Percentiles rank a stretch among this genome's conserved stretches.
phyloP scores from a whole-genome alignment of 2,888 invertebrate genomes.

The Cephus pulcher region DNA sequence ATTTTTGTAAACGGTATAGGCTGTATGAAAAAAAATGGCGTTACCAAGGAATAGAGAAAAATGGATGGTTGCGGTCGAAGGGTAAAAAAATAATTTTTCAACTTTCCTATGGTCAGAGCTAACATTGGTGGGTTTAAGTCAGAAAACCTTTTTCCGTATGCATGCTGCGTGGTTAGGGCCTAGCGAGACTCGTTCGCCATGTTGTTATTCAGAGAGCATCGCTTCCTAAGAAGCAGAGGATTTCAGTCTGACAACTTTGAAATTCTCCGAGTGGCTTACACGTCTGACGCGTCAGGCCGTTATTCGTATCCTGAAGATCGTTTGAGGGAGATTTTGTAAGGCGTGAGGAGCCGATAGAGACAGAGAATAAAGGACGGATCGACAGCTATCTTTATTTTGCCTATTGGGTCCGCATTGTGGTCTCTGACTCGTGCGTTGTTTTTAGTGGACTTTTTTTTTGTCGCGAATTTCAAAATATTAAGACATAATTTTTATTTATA shows the following conservation, averaged over 20 bases:
- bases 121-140: constrained; percentile 8
- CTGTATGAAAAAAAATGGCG: background rate
- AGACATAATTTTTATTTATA: background rate
- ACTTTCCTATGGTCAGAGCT: background rate
- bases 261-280: constrained; percentile 45
- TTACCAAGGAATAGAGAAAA: background rate
- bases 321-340: constrained; percentile 14
- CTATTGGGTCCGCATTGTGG: background rate
- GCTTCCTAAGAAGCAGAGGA: constrained; percentile 53
- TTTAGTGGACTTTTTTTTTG: background rate
- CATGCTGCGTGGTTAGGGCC: constrained; percentile 44
- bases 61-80: background rate
- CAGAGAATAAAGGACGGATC: background rate
- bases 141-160: constrained; percentile 47
- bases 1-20: background rate
- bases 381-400: background rate
- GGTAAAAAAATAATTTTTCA: background rate
- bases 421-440: background rate
- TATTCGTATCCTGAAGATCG: constrained; percentile 18
- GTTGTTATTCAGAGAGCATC: constrained; percentile 58
- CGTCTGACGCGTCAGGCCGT: constrained; percentile 21
- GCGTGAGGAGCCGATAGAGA: background rate
- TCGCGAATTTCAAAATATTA: background rate
- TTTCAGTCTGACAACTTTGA: constrained; percentile 51
- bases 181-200: constrained; percentile 31